Base-by-base conservation (phyloP, 2,888 invertebrate genomes). In the Escarpia spicata region DNA sequence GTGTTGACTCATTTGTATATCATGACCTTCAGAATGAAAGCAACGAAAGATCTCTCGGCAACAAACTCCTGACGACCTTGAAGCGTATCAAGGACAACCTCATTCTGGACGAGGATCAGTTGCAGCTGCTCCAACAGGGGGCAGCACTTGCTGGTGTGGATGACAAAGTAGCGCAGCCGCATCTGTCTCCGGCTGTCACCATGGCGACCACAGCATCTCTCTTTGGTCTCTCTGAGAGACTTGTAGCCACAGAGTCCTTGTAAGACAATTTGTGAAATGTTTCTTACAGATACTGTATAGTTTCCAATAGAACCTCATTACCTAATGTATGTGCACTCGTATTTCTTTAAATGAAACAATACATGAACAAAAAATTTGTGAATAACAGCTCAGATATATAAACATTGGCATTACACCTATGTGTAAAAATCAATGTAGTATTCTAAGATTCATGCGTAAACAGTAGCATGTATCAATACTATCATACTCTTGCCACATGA, bases 171-270 rank as follows among this genome's bases (percentile, higher is more conserved):
- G 96, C 96, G 9, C 97, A 97, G 94, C 97, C 97, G 0, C 96
- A 96, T 91, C 96, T 98, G 92, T 97, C 98, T 93, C 97, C 97
- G 1, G 97, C 97, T 93, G 98, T 98, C 60, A 97, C 98, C 95
- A 96, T 98, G 90, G 97, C 97, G 43, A 97, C 97, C 93, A 93
- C 98, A 4, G 98, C 98, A 93, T 97, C 97, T 93, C 97, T 99
- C 31, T 98, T 98, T 96, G 99, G 99, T 0, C 96, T 99, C 52
- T 97, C 98, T 0, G 98, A 99, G 95, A 97, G 99, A 93, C 97
- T 99, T 37, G 98, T 99, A 0, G 99, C 98, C 0, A 98, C 98
- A 0, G 99, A 99, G 97, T 99, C 99, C 94, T 97, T 98, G 96
- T 96, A 94, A 95, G 96, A n/a, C 75, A 26, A 3, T 91, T 91